Evolutionary conservation across 2,113 vertebrate genomes (phyloP).

Genomic region (Chloebia gouldiae): DNA sequence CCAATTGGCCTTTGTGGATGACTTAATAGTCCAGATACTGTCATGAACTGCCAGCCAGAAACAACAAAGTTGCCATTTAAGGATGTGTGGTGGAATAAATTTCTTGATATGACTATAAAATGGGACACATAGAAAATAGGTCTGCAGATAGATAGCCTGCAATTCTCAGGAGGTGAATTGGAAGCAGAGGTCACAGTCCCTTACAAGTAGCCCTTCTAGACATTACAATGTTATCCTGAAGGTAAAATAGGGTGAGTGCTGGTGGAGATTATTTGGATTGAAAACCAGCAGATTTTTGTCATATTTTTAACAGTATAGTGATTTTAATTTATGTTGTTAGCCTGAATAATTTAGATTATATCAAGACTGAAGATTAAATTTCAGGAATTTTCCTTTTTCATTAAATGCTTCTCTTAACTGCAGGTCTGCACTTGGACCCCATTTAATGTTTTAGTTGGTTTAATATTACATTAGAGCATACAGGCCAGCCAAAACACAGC

Average conservation of each 20-base stretch:
- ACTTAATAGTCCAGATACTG: not conserved
- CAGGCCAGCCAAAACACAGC: not conserved
- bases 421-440: not conserved
- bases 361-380: not conserved
- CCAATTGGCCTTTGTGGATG: not conserved
- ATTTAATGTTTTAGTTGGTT: not conserved
- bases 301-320: not conserved
- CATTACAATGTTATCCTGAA: not conserved
- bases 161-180: not conserved
- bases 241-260: not conserved
- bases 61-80: not conserved
- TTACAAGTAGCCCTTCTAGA: not conserved
- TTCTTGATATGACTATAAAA: not conserved
- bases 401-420: not conserved
- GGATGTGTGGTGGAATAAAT: not conserved
- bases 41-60: not conserved
- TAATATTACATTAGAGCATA: not conserved
- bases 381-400: not conserved
- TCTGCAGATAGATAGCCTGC: not conserved
- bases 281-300: not conserved
- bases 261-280: not conserved
- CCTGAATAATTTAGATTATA: not conserved
- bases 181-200: not conserved
- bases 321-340: not conserved
- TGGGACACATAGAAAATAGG: not conserved